Evolutionary conservation across 2,113 vertebrate species (phyloP), one percentile per base, ranked within the genome.

Genomic region (Turnix velox): DNA sequence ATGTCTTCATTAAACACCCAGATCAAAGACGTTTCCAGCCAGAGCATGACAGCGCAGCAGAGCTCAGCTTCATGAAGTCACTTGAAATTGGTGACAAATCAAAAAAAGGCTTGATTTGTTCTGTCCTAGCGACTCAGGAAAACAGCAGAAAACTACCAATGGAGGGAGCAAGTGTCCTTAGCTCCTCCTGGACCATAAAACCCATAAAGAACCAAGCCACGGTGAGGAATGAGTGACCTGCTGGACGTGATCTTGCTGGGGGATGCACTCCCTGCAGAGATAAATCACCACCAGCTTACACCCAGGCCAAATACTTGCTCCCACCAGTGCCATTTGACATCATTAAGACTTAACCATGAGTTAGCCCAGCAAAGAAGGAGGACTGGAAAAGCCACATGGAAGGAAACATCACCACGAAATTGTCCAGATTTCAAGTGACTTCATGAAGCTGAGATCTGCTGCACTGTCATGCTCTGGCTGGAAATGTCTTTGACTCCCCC

Each of bases 1-100:
- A 88, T 24, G 28, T 93, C 84, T 95, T 97, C 91, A 96, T 97
- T 96, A 96, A 96, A 94, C 86, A 94, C 74, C 62, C 88, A 95
- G 31, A 96, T 97, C 96, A 97, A 97, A 97, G 95, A 72, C 6
- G 3, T 66, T 91, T 90, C 80, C 84, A 97, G 94, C 84, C 85
- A 51, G 94, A 93, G 87, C 84, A 94, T 80, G 90, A 96, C 65
- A 7, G 62, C 4, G n/a, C 84, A 93, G 63, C 65, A 93, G 67
- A 92, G 90, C 79, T 68, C 11, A 10, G 77, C 69, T 93, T 86
- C 2, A 0, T 67, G 93, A 90, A 90, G 86, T 93, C 92, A 91
- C 79, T 37, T 48, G 3, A 67, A 46, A 49, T 25, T 14, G 10
- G 87, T 76, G 91, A 90, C 94, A 92, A 83, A 52, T 51, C 66